These are phyloP conservation scores for Biston stratarius DNA, from an alignment of 2,888 invertebrate species.

Conservation along the genomic window DNA sequence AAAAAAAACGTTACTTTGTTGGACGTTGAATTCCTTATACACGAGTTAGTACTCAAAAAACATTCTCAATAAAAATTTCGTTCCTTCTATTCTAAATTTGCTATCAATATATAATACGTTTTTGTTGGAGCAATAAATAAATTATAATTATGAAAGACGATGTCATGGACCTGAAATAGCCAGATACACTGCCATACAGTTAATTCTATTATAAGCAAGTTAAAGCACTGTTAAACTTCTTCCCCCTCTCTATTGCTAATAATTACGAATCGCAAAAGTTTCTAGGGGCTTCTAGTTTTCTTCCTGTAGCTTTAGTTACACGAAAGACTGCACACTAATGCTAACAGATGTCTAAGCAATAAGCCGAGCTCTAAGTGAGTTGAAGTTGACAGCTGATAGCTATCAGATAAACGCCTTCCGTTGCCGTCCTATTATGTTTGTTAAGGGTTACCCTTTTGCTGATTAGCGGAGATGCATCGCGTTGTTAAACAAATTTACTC, in stretches of 20 bases:
- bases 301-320: constrained; percentile 7
- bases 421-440: constrained; percentile 29
- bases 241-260: constrained; percentile 2
- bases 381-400: constrained; percentile 35
- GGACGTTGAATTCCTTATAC: no score
- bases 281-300: constrained; percentile 6
- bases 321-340: background rate
- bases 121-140: no score
- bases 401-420: constrained; percentile 44
- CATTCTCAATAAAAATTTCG: no score
- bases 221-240: constrained; percentile 15
- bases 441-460: constrained; percentile 26
- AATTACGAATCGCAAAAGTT: constrained; percentile 1
- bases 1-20: no score
- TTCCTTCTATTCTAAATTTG: no score
- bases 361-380: constrained; percentile 19
- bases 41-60: no score
- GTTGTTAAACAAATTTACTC: constrained; percentile 20
- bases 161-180: background rate
- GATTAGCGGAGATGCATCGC: constrained; percentile 24
- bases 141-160: no score
- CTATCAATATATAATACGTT: no score
- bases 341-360: constrained; percentile 18
- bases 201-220: background rate
- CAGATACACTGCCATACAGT: background rate